Conservation (phyloP, 2,888 invertebrate species). For the Malachius bipustulatus region DNA sequence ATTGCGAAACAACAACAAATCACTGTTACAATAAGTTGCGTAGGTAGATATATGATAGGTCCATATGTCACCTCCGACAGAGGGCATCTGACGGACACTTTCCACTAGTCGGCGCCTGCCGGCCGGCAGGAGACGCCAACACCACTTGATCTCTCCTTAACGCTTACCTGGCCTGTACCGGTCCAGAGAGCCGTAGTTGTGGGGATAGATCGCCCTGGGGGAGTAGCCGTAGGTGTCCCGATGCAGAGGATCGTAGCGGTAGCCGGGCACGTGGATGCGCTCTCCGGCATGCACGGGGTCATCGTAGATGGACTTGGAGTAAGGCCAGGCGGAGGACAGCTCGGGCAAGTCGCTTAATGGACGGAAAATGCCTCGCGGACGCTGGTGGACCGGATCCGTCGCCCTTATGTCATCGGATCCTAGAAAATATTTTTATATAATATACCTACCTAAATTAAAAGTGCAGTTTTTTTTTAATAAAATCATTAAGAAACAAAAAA, state of each 20-base stretch:
- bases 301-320: constrained; percentile 78
- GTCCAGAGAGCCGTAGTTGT: constrained; percentile 66
- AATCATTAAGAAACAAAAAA: too few relatives aligned
- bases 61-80: too few relatives aligned
- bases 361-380: constrained; percentile 53
- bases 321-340: constrained; percentile 58
- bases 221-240: constrained; percentile 84
- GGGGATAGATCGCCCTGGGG: constrained; percentile 75
- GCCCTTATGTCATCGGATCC: constrained; percentile 89
- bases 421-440: constrained; percentile 27
- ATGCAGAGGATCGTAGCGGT: constrained; percentile 84
- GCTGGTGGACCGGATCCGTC: constrained; percentile 51
- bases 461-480: too few relatives aligned
- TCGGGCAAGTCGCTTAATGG: constrained; percentile 65
- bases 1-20: too few relatives aligned
- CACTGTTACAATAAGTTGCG: too few relatives aligned
- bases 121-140: too few relatives aligned
- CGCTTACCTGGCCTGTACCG: constrained; percentile 80
- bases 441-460: too few relatives aligned
- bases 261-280: constrained; percentile 77
- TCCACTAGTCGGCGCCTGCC: too few relatives aligned
- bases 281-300: constrained; percentile 70
- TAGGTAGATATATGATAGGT: too few relatives aligned
- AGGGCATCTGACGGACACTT: too few relatives aligned
- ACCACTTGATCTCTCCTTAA: too few relatives aligned